Evolutionary conservation across 2,113 vertebrate genomes (phyloP), one percentile per base, ranked within the genome.

Genomic region (Oryzias woworae): DNA sequence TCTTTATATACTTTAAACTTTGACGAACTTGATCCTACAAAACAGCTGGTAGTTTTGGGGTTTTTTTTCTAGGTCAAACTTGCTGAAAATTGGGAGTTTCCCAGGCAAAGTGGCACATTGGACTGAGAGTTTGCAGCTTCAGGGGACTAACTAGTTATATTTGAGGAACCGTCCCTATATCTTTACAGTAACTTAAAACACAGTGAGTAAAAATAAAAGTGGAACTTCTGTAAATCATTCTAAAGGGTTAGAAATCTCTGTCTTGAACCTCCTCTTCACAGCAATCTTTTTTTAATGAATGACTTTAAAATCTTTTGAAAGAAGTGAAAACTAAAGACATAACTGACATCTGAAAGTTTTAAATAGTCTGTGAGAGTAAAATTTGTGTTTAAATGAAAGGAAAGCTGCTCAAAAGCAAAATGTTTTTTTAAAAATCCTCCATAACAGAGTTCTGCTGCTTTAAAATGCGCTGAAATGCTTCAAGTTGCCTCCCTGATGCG

Each of bases 401-500:
- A 42, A 64, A 62, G 53, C n/a, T 4, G 43, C 14, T 51, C 1
- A 2, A 43, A 17, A 28, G 20, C 20, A 20, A 20, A 20, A 20
- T 20, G 4, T 28, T 44, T 2, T 17, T 4, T 5, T 41, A 42
- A 49, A 5, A 31, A 47, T 60, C 57, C 17, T 56, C 17, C 26
- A 23, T 1, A 4, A n/a, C 12, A 7, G 26, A 66, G 20, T 48
- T 49, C 61, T 66, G 58, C 23, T 43, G 14, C 15, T 68, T 24
- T 53, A 52, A 50, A 26, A 36, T 31, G 4, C 15, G 59, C 17
- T 50, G 7, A 73, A 71, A 66, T 8, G 13, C 42, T 77, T 55
- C 23, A 66, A 77, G 73, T 62, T 73, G 14, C 17, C 10, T 71
- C 51, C 55, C 56, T 15, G 6, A 18, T 28, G 70, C 53, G 13